phyloP scores from a whole-genome alignment of 2,113 vertebrate species.

The Trogon surrucura region DNA sequence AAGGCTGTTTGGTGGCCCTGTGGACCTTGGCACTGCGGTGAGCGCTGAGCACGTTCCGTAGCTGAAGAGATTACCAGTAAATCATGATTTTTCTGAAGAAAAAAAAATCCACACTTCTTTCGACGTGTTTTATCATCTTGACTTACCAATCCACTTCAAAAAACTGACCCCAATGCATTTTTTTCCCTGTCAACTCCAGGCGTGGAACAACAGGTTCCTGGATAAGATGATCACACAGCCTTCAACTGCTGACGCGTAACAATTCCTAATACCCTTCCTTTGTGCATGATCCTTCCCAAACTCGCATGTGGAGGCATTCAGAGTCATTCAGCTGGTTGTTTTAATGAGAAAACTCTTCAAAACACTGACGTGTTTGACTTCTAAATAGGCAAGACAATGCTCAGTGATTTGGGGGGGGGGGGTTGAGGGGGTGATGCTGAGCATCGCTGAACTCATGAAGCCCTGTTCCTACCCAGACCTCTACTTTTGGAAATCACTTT shows the following conservation, averaged over 20 bases:
- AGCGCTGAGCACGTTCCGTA: neutral
- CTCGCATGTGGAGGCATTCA: neutral
- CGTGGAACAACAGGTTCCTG: neutral
- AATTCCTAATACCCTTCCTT: neutral
- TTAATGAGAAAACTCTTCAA: neutral
- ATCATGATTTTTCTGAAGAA: neutral
- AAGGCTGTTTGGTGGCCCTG: neutral
- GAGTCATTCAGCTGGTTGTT: neutral
- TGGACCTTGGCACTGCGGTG: neutral
- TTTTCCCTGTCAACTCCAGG: neutral
- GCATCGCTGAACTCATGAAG: neutral
- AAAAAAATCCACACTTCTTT: neutral
- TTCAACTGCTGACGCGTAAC: neutral
- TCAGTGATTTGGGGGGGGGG: neutral
- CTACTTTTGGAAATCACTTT: neutral
- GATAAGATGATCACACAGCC: neutral
- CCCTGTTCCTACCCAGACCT: neutral
- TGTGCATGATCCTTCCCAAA: neutral
- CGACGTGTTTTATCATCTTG: neutral
- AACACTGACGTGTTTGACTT: neutral
- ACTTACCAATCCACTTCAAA: neutral
- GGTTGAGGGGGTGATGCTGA: neutral
- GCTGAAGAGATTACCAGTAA: neutral
- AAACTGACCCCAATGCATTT: neutral
- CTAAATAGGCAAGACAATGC: neutral